Conservation (phyloP, 2,888 invertebrate genomes). For the Papilio protenor region DNA sequence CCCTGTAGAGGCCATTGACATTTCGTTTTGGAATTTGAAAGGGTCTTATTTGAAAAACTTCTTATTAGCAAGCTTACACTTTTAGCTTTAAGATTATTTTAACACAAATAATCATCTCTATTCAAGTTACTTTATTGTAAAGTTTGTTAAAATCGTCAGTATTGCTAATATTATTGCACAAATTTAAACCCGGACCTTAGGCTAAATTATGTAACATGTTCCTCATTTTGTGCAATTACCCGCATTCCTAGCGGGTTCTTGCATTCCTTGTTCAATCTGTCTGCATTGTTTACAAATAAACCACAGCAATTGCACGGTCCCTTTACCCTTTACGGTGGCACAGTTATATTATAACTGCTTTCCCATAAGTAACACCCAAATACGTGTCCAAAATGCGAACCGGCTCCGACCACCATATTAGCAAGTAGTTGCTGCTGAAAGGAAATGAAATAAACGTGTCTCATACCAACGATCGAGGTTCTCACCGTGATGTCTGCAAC, state of each 20-base stretch:
- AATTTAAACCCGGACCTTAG: slow-evolving; percentile 45
- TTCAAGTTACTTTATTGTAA: background rate
- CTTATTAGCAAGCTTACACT: slow-evolving; percentile 3
- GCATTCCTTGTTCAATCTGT: slow-evolving; percentile 23
- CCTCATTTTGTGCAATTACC: slow-evolving; percentile 46
- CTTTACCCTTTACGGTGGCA: slow-evolving; percentile 55
- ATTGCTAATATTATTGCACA: slow-evolving; percentile 42
- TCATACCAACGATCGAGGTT: slow-evolving; percentile 58
- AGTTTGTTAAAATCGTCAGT: slow-evolving; percentile 9
- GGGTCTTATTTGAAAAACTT: slow-evolving; percentile 15
- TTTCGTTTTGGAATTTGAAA: slow-evolving; percentile 38
- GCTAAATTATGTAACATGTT: slow-evolving; percentile 46
- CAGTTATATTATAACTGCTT: slow-evolving; percentile 70
- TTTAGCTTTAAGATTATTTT: background rate
- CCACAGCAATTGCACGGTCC: slow-evolving; percentile 43
- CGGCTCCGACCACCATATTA: slow-evolving; percentile 64
- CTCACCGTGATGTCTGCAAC: slow-evolving; percentile 48
- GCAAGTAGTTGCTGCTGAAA: slow-evolving; percentile 68
- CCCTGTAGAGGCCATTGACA: slow-evolving; percentile 34
- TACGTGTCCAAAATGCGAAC: slow-evolving; percentile 74
- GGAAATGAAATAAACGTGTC: slow-evolving; percentile 75
- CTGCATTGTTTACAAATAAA: slow-evolving; percentile 69
- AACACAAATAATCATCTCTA: background rate
- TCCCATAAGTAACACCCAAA: slow-evolving; percentile 58
- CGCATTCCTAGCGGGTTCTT: slow-evolving; percentile 42